Evolutionary conservation across 2,797 vertebrate species (phyloP), one percentile per base, ranked within the genome.

Genomic region (Sciurus vulgaris): DNA sequence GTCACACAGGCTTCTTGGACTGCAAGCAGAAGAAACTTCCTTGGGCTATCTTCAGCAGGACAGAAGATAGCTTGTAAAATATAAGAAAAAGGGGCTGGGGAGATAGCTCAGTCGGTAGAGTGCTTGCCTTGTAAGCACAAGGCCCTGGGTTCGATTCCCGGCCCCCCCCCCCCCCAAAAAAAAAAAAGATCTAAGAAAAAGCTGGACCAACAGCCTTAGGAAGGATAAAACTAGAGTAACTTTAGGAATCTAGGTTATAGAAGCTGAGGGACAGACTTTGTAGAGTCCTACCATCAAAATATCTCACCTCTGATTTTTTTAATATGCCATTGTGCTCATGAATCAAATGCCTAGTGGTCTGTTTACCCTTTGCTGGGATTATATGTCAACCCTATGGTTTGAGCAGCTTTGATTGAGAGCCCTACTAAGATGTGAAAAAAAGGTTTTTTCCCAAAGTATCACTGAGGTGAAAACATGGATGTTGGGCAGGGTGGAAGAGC

Each of bases 331-430:
- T 77, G 30, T 77, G 30, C n/a, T 95, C 38, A 49, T 61, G 13
- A 83, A 56, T 86, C 93, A 83, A 72, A 93, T 73, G 82, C 47
- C 35, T 81, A 28, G 38, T 65, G 24, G 1, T 84, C 78, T 91
- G 9, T 89, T 81, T 61, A 70, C 74, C 56, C 18, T 30, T 70
- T 63, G 33, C 78, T 56, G 49, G 77, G 76, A 72, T 90, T 38
- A 26, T 86, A 44, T 0, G 0, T 47, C 70, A 59, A n/a, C 33
- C 38, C 70, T 18, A 7, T 44, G 63, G 38, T 38, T 83, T 86
- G 13, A 78, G 63, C 70, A 33, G 28, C 56, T 95, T 87, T 59
- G 47, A 51, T 82, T 49, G 73, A 76, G 38, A 77, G 38, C 41
- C 63, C 28, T 89, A 41, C 28, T 89, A 38, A 76, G 20, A 63